Conservation (phyloP, 2,888 invertebrate genomes). For the Archips crataeganus region DNA sequence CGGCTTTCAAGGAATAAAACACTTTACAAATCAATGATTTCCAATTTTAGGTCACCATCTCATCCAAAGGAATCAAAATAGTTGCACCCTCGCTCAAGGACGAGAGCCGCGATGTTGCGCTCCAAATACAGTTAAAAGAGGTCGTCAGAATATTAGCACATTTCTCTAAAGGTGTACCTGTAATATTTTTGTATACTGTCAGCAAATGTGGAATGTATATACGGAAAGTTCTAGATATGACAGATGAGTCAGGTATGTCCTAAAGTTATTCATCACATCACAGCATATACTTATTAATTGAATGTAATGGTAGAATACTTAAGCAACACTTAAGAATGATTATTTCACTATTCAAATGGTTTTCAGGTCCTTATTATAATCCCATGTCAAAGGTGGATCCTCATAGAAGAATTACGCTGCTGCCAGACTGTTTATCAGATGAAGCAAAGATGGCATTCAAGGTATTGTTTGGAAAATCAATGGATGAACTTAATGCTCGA, state of each 20-base stretch:
- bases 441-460: slow-evolving; percentile 88
- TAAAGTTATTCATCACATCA: background rate
- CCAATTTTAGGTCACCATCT: slow-evolving; percentile 81
- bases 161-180: slow-evolving; percentile 91
- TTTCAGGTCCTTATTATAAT: slow-evolving; percentile 85
- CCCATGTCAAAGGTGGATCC: slow-evolving; percentile 88
- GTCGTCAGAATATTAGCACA: slow-evolving; percentile 91
- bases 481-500: slow-evolving; percentile 90
- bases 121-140: slow-evolving; percentile 89
- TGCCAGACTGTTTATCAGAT: slow-evolving; percentile 89
- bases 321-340: background rate
- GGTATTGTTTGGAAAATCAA: slow-evolving; percentile 86
- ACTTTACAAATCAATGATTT: slow-evolving; percentile 12
- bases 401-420: slow-evolving; percentile 90
- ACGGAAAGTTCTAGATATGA: slow-evolving; percentile 90
- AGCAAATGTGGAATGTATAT: slow-evolving; percentile 89
- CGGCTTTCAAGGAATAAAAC: too few species aligned
- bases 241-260: slow-evolving; percentile 75
- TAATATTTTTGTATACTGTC: slow-evolving; percentile 92
- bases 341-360: slow-evolving; percentile 31
- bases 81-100: slow-evolving; percentile 86
- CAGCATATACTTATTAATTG: too few species aligned
- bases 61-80: slow-evolving; percentile 86
- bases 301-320: too few species aligned
- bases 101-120: slow-evolving; percentile 82